A percentile compares a stretch with the other conserved stretches of the same genome.
Evolutionary conservation across 2,797 vertebrate species (phyloP).

Genomic region (Toxotes lorentzi): DNA sequence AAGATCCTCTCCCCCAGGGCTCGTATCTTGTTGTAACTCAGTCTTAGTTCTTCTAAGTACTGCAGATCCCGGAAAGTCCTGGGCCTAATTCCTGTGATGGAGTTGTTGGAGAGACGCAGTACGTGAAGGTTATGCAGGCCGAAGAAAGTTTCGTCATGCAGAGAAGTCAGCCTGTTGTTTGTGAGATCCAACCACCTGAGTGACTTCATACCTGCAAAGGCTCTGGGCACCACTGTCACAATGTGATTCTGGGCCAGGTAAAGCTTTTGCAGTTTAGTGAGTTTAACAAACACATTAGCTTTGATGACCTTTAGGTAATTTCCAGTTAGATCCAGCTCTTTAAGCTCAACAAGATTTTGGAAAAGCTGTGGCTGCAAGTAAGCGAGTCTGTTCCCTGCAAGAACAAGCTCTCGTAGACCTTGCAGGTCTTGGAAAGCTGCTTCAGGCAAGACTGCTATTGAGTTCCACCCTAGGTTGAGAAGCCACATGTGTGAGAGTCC

Average conservation of each 20-base stretch:
- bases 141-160: constrained; percentile 93
- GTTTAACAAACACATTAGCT: constrained; percentile 90
- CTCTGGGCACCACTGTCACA: constrained; percentile 88
- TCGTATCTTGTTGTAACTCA: constrained; percentile 91
- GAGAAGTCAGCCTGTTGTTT: constrained; percentile 89
- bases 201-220: constrained; percentile 93
- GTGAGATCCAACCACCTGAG: constrained; percentile 96
- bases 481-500: constrained; percentile 94
- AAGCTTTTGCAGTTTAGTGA: constrained; percentile 94
- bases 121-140: constrained; percentile 92
- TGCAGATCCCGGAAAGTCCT: constrained; percentile 94
- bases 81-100: constrained; percentile 86
- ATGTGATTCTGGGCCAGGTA: constrained; percentile 95
- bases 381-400: constrained; percentile 93
- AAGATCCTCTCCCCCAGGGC: constrained; percentile 89
- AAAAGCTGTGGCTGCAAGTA: constrained; percentile 95
- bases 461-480: constrained; percentile 96
- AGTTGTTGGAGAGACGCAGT: constrained; percentile 93
- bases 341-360: constrained; percentile 91
- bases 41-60: constrained; percentile 93
- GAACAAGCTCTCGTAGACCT: constrained; percentile 90
- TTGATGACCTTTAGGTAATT: constrained; percentile 93
- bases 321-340: constrained; percentile 93
- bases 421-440: constrained; percentile 89
- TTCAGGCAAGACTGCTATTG: constrained; percentile 91